Conservation (phyloP, 1,140 invertebrate species). For the Sinonovacula constricta region DNA sequence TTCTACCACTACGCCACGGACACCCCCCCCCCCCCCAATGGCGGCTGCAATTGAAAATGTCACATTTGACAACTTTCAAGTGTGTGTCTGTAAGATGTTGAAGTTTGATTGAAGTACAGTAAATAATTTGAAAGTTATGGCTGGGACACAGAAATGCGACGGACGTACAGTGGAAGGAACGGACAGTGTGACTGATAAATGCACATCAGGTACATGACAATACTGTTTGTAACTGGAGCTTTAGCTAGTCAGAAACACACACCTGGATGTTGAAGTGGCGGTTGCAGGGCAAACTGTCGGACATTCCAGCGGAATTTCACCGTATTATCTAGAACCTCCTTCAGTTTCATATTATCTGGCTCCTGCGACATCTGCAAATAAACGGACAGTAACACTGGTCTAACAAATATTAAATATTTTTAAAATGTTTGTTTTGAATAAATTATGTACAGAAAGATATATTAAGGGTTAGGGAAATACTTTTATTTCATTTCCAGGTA, state of each 20-base stretch:
- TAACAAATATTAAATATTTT: too few species aligned
- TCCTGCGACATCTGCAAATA: conserved; percentile 22
- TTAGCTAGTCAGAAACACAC: not conserved
- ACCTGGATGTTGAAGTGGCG: conserved; percentile 23
- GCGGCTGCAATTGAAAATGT: too few species aligned
- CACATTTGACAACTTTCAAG: too few species aligned
- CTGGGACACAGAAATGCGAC: not conserved
- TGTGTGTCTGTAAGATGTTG: not conserved
- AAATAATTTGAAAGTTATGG: not conserved
- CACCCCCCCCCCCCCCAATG: too few species aligned
- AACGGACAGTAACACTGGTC: too few species aligned
- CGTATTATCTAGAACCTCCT: conserved; percentile 67
- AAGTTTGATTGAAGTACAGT: not conserved
- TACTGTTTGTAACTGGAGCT: not conserved
- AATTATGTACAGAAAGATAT: too few species aligned
- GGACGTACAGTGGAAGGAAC: not conserved
- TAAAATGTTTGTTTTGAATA: too few species aligned
- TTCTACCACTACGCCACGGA: too few species aligned
- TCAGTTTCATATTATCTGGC: conserved; percentile 44
- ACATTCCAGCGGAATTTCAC: conserved; percentile 71
- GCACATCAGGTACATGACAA: not conserved
- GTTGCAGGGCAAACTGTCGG: conserved; percentile 58
- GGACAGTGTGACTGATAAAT: not conserved
- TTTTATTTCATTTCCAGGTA: too few species aligned
- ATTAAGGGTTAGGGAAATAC: too few species aligned